These are phyloP conservation scores for Misgurnus anguillicaudatus DNA, from an alignment of 2,113 vertebrate species.

Conservation along the genomic window DNA sequence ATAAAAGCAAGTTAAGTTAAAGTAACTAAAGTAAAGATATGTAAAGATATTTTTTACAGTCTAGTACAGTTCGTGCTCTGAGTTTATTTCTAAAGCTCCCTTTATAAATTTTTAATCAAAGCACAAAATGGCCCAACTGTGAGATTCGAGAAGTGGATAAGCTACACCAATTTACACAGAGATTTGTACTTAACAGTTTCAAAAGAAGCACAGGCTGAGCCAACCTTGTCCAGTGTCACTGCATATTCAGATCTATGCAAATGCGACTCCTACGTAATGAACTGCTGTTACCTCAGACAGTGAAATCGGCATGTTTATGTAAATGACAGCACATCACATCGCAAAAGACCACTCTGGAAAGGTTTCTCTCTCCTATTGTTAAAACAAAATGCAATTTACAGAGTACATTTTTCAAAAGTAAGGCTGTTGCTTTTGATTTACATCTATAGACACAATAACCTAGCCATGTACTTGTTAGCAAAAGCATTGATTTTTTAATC, in stretches of 20 bases:
- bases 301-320: constrained; percentile 67
- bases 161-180: constrained; percentile 16
- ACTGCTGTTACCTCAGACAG: constrained; percentile 52
- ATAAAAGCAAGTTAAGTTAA: too few relatives aligned
- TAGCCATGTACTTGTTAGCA: constrained; percentile 29
- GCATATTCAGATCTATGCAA: constrained; percentile 70
- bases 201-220: constrained; percentile 47
- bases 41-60: too few relatives aligned
- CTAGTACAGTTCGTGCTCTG: too few relatives aligned
- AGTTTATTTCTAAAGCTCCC: neutral
- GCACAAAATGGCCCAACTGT: neutral
- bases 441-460: constrained; percentile 36
- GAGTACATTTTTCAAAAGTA: constrained; percentile 19
- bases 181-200: constrained; percentile 39
- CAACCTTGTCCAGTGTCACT: constrained; percentile 48
- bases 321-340: constrained; percentile 58
- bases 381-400: constrained; percentile 25
- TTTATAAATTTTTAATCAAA: neutral
- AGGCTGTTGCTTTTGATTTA: constrained; percentile 18
- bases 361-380: constrained; percentile 35
- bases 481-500: constrained; percentile 29
- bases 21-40: too few relatives aligned
- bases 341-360: constrained; percentile 49
- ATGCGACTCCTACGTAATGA: constrained; percentile 62
- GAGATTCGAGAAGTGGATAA: neutral